Percentiles rank a stretch among this genome's conserved stretches.
Conservation (phyloP, 2,797 vertebrate genomes). For the Anguilla obscura region DNA sequence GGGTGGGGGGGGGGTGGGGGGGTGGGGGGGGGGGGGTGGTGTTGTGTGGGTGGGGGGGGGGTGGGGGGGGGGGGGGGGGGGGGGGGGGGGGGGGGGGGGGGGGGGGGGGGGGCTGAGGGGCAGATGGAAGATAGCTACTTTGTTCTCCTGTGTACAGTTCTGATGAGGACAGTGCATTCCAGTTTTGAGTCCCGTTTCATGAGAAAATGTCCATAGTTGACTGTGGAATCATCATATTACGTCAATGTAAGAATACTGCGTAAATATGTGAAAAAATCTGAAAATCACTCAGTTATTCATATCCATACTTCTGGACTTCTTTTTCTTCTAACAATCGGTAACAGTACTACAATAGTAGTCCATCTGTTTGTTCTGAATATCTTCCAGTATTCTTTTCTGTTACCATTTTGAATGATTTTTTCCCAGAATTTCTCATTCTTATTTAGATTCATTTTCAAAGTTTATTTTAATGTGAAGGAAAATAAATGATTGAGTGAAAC, state of each 20-base stretch:
- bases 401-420: not conserved
- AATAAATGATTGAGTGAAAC: not conserved
- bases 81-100: slow-evolving; percentile 42
- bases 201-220: slow-evolving; percentile 59
- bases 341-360: slow-evolving; percentile 44
- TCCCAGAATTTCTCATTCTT: slow-evolving; percentile 32
- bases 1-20: slow-evolving; percentile 41
- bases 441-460: slow-evolving; percentile 18
- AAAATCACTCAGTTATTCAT: slow-evolving; percentile 58
- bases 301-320: slow-evolving; percentile 46
- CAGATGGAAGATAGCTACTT: slow-evolving; percentile 47
- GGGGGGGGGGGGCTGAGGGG: not conserved
- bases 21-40: too few species aligned
- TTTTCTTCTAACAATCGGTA: slow-evolving; percentile 56
- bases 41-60: too few species aligned
- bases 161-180: slow-evolving; percentile 53
- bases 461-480: slow-evolving; percentile 6
- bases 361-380: slow-evolving; percentile 29
- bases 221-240: slow-evolving; percentile 48
- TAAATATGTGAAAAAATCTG: slow-evolving; percentile 59
- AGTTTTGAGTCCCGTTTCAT: slow-evolving; percentile 54
- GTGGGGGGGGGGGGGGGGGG: too few species aligned
- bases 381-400: slow-evolving; percentile 31
- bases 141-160: slow-evolving; percentile 57
- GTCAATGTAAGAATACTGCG: slow-evolving; percentile 63